Percentiles rank a stretch among this genome's conserved stretches.
These are phyloP conservation scores for Hipparchia sbordonii DNA, from an alignment of 2,888 invertebrate species.

Conservation along the genomic window DNA sequence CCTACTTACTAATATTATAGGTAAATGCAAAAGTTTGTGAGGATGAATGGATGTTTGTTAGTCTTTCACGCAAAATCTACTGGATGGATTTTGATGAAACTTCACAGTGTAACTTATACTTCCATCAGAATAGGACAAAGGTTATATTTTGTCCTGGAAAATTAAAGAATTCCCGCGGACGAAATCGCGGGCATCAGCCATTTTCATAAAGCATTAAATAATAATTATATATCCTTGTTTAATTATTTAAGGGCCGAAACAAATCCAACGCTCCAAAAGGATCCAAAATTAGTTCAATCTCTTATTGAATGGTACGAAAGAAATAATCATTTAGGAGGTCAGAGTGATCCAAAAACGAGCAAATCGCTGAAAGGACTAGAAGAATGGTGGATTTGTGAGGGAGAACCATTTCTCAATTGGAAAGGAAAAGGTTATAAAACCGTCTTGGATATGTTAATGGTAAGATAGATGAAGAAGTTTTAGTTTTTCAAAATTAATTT, in stretches of 20 bases:
- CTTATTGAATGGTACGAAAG: conserved; percentile 84
- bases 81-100: too few species aligned
- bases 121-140: too few species aligned
- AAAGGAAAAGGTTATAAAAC: conserved; percentile 87
- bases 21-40: too few species aligned
- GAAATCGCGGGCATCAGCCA: neutral
- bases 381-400: conserved; percentile 87
- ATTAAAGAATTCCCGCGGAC: neutral
- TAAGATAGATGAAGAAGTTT: conserved; percentile 53
- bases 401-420: conserved; percentile 88
- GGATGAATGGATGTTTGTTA: too few species aligned
- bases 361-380: conserved; percentile 85
- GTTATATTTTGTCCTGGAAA: too few species aligned
- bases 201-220: neutral
- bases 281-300: conserved; percentile 65
- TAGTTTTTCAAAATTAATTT: too few species aligned
- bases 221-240: neutral
- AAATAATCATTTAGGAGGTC: conserved; percentile 86
- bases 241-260: conserved; percentile 55
- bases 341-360: conserved; percentile 66
- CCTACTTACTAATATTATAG: too few species aligned
- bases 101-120: too few species aligned
- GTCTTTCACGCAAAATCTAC: too few species aligned
- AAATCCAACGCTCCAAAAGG: conserved; percentile 56
- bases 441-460: conserved; percentile 87